phyloP scores from a whole-genome alignment of 2,113 vertebrate genomes.

The Herpetotheres cachinnans region DNA sequence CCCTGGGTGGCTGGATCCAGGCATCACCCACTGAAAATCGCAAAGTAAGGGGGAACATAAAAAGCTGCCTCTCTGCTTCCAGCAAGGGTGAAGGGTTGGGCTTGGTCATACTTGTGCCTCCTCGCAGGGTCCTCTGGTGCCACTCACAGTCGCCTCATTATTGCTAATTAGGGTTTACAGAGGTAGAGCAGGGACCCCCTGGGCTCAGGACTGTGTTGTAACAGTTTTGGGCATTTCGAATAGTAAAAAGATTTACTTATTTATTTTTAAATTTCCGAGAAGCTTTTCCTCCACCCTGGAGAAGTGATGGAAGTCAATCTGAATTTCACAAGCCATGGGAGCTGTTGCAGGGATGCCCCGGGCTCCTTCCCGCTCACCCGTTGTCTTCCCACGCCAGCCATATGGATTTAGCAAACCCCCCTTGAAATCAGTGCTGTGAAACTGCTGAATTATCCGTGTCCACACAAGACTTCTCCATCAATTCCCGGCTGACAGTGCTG shows the following conservation, averaged over 20 bases:
- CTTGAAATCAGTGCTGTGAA: not conserved
- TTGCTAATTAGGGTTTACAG: not conserved
- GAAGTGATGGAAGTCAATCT: not conserved
- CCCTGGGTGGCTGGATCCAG: not conserved
- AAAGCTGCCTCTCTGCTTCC: not conserved
- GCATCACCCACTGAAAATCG: not conserved
- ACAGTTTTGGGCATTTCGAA: not conserved
- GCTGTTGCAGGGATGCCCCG: not conserved
- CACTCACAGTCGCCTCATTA: not conserved
- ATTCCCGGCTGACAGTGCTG: rapidly evolving
- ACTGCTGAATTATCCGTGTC: not conserved
- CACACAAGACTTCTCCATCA: not conserved
- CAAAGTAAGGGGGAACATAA: not conserved
- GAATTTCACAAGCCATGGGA: not conserved
- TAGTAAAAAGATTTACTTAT: not conserved
- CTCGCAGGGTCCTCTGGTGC: not conserved
- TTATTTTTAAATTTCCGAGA: not conserved
- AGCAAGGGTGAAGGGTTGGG: not conserved
- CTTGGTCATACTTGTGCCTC: not conserved
- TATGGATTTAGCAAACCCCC: not conserved
- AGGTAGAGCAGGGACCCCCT: not conserved
- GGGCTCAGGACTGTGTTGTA: not conserved
- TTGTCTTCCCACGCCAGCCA: not conserved
- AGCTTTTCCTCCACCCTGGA: not conserved
- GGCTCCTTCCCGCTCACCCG: not conserved